Base-by-base conservation (phyloP, 2,113 vertebrate species). In the Miniopterus natalensis region DNA sequence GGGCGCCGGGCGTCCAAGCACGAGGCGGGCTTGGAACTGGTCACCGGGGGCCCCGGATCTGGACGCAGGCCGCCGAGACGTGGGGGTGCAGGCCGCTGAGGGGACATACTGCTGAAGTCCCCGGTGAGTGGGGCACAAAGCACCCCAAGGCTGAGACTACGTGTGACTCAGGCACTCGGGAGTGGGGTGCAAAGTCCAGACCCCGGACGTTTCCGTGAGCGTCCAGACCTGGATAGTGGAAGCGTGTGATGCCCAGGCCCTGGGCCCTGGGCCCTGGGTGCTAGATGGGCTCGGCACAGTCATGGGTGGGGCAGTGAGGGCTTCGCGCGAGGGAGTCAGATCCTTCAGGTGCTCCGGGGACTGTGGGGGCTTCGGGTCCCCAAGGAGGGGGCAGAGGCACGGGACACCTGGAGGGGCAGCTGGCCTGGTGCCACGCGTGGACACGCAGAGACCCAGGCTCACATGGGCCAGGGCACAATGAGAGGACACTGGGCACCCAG, bases 271-370 rank as follows among this genome's bases (percentile, higher is more conserved):
- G 36, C 36, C 36, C 36, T 36, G 36, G 23, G 51, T 1, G 0
- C 0, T 0, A 6, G 36, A 1, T 13, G 0, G 0, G 3, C 27
- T 6, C 0, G 15, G 3, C 18, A 2, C 0, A 1, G 45, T 59
- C 45, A 10, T 0, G 1, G 13, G 29, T 7, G 29, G 75, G 47
- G 75, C 3, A 31, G 3, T 13, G n/a, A 21, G n/a, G n/a, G 4
- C 57, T 42, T 13, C 29, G 31, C 9, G 0, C 9, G 45, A 17
- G 10, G 71, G 53, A 21, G 14, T 45, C 36, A 12, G 0, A 4
- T n/a, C 47, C 36, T 10, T 77, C 59, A 12, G 45, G 29, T 29
- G 81, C 49, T 27, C 11, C 61, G 18, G n/a, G 55, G 75, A 20
- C 3, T 1, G 8, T 1, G 78, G 40, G 6, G 47, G 25, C 59